These are phyloP conservation scores for Mungos mungo DNA, from an alignment of 2,113 vertebrate genomes.

Conservation along the genomic window DNA sequence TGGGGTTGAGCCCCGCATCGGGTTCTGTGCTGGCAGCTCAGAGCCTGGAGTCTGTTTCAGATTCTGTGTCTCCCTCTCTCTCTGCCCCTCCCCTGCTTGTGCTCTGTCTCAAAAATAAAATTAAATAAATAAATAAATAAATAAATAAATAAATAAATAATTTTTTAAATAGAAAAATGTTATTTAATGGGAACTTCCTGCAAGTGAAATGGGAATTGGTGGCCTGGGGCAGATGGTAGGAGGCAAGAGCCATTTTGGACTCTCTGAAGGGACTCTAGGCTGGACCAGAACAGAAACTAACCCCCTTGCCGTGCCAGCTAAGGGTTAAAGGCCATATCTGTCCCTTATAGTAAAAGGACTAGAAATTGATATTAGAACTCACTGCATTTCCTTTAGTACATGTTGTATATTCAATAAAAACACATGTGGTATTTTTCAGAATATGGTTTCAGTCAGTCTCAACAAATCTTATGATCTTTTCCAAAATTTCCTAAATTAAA, in stretches of 20 bases:
- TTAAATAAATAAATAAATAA: too few relatives aligned
- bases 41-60: too few relatives aligned
- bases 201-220: neutral
- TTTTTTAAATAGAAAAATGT: neutral
- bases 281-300: neutral
- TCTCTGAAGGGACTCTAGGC: neutral
- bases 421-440: neutral
- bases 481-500: constrained; percentile 7
- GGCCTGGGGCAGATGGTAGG: neutral
- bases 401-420: neutral
- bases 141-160: too few relatives aligned
- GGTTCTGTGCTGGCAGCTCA: too few relatives aligned
- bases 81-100: too few relatives aligned
- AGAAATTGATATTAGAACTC: neutral
- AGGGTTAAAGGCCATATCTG: too few relatives aligned
- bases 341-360: too few relatives aligned
- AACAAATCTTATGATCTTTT: neutral
- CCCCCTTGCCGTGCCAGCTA: too few relatives aligned
- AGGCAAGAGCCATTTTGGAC: neutral
- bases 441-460: neutral
- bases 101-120: too few relatives aligned
- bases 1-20: too few relatives aligned
- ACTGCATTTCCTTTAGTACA: neutral
- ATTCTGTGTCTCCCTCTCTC: too few relatives aligned
- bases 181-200: neutral